Evolutionary conservation across 2,797 vertebrate species (phyloP).

Genomic region (Poecilia picta): DNA sequence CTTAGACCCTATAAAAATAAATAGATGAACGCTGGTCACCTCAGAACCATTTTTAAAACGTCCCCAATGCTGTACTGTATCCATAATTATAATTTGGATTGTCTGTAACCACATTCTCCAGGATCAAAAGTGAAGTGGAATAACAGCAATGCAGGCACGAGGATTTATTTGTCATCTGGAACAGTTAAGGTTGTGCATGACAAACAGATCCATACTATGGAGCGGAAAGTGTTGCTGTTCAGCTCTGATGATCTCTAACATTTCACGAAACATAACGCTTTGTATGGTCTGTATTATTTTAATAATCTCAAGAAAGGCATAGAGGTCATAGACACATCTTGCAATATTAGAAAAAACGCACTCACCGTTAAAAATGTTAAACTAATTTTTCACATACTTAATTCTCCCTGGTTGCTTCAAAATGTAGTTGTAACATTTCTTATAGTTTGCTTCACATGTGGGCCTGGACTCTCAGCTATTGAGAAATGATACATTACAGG

Average conservation of each 20-base stretch:
- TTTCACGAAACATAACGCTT: conserved; percentile 4
- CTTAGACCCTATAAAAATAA: conserved; percentile 82
- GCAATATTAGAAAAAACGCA: not conserved
- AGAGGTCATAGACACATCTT: not conserved
- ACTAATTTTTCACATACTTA: not conserved
- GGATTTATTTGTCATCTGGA: conserved; percentile 71
- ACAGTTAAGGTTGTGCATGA: conserved; percentile 63
- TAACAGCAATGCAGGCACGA: conserved; percentile 59
- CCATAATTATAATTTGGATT: conserved; percentile 82
- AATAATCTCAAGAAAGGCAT: not conserved
- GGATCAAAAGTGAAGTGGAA: conserved; percentile 72
- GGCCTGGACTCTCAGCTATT: too few relatives aligned
- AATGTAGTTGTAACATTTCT: not conserved
- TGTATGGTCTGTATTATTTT: conserved; percentile 8
- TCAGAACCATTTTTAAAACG: conserved; percentile 77
- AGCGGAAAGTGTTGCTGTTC: conserved; percentile 32
- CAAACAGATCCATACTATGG: conserved; percentile 62
- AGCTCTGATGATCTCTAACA: conserved; percentile 9
- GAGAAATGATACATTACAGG: too few relatives aligned
- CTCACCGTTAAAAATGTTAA: not conserved
- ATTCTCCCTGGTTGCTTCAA: not conserved
- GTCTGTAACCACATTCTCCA: conserved; percentile 73
- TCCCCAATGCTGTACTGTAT: conserved; percentile 68
- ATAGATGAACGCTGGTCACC: conserved; percentile 82
- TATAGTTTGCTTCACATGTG: not conserved